phyloP scores from a whole-genome alignment of 1,140 invertebrate species.

The Pissodes strobi region DNA sequence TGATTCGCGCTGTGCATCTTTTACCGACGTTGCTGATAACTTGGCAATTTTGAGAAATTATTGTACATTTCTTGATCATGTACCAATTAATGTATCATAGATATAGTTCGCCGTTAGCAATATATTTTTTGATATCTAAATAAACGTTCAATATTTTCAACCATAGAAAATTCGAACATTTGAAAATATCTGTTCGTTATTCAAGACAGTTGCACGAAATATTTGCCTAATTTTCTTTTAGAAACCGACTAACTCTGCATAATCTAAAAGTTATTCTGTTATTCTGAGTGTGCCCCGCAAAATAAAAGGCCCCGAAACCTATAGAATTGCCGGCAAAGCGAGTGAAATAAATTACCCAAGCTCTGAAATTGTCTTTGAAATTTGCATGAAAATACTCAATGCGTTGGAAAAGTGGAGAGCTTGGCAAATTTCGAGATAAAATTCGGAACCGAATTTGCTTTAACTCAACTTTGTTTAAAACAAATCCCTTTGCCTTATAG shows the following conservation, averaged over 20 bases:
- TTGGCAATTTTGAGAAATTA: no score
- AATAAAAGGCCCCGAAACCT: slow-evolving; percentile 40
- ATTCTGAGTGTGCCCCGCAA: slow-evolving; percentile 31
- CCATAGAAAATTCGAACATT: no score
- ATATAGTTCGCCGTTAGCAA: no score
- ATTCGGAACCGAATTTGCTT: not conserved
- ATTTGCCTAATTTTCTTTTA: slow-evolving; percentile 26
- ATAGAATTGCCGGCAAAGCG: slow-evolving; percentile 32
- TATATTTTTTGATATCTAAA: no score
- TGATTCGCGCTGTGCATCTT: not conserved
- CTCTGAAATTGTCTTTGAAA: slow-evolving; percentile 49
- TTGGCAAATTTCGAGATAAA: slow-evolving; percentile 11
- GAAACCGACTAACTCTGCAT: slow-evolving; percentile 18
- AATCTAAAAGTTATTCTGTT: slow-evolving; percentile 34
- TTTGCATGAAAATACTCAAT: slow-evolving; percentile 51
- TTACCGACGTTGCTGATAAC: not conserved
- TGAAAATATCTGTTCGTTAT: not conserved
- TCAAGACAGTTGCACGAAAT: slow-evolving; percentile 8
- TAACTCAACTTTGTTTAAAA: not conserved
- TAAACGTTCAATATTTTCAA: no score
- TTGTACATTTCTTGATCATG: no score
- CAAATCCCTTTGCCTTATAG: no score
- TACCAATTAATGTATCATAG: no score
- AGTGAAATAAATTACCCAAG: slow-evolving; percentile 48
- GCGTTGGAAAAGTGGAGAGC: slow-evolving; percentile 35